Percentiles rank a stretch among this genome's conserved stretches.
Evolutionary conservation across 1,140 invertebrate genomes (phyloP).

Genomic region (Drosophila malerkotliana): DNA sequence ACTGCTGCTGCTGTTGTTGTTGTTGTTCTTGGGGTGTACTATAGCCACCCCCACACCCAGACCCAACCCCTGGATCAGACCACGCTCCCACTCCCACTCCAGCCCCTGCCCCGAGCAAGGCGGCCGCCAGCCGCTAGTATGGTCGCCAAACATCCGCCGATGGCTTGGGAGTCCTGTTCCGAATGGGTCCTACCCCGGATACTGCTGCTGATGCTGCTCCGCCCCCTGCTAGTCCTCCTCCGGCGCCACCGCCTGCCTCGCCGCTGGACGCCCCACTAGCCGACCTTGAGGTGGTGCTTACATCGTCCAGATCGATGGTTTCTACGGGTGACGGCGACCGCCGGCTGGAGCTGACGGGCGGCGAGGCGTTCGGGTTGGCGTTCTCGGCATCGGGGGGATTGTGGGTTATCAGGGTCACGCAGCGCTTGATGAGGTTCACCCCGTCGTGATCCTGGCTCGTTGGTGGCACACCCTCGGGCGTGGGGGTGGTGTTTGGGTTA

Average conservation of each 20-base stretch:
- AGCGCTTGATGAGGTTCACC: slow-evolving; percentile 77
- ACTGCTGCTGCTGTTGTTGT: slow-evolving; percentile 9
- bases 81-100: neutral
- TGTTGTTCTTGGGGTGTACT: neutral
- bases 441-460: slow-evolving; percentile 45
- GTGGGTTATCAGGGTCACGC: slow-evolving; percentile 80
- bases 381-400: slow-evolving; percentile 74
- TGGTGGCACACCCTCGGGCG: neutral
- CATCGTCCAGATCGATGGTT: slow-evolving; percentile 79
- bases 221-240: slow-evolving; percentile 13
- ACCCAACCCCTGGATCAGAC: neutral
- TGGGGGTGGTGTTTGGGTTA: slow-evolving; percentile 4
- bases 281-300: slow-evolving; percentile 75
- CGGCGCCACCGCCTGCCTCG: neutral
- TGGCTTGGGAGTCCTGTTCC: slow-evolving; percentile 77
- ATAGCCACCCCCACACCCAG: neutral
- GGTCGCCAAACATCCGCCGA: slow-evolving; percentile 82
- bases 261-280: slow-evolving; percentile 59
- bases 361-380: slow-evolving; percentile 78
- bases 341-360: slow-evolving; percentile 78
- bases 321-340: slow-evolving; percentile 78
- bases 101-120: slow-evolving; percentile 61
- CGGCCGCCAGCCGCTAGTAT: slow-evolving; percentile 83
- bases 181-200: slow-evolving; percentile 65
- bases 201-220: slow-evolving; percentile 8